Evolutionary conservation across 2,888 invertebrate species (phyloP), one percentile per base, ranked within the genome.

Genomic region (Podotricha telesiphe): DNA sequence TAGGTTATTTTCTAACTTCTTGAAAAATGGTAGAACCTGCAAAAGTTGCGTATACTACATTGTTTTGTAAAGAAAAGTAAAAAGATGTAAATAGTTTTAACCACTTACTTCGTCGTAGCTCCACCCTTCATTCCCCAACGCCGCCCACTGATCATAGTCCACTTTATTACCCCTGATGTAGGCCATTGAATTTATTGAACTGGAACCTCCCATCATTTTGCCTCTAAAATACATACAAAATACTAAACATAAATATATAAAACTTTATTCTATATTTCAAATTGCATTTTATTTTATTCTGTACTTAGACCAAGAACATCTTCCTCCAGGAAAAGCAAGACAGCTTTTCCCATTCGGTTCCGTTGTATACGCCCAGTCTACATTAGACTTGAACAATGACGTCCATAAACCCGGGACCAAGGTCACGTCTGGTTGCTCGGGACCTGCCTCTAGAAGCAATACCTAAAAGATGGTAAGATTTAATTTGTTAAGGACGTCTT

Each of bases 361-460:
- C 0, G 95, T 95, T 63, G 86, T 82, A 81, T 95, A 96, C n/a
- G 85, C 84, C 95, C 96, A 96, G 82, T 96, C 96, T 20, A 96
- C 90, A 77, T 93, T 94, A 42, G 95, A 94, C 11, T 93, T 86
- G 55, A 93, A 87, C 2, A 95, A 82, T 7, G 87, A 84, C 0
- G 94, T 91, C 0, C 94, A 93, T 22, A 95, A 89, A 0, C 93
- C 92, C 0, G 95, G 95, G 0, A 94, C 94, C 6, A 93, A 90
- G 0, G 95, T 94, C 0, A 94, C 93, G 68, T 94, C 89, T 0
- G 95, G 95, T 78, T 95, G 94, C 78, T 95, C 95, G 10, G 85
- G 88, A 0, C 95, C 95, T 1, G 95, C 95, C 85, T 95, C 95
- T 56, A 95, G 77, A 0, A 95, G 83, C 0, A 95, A 83, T 1